Conservation (phyloP, 2,113 vertebrate genomes). For the Mustela lutreola region DNA sequence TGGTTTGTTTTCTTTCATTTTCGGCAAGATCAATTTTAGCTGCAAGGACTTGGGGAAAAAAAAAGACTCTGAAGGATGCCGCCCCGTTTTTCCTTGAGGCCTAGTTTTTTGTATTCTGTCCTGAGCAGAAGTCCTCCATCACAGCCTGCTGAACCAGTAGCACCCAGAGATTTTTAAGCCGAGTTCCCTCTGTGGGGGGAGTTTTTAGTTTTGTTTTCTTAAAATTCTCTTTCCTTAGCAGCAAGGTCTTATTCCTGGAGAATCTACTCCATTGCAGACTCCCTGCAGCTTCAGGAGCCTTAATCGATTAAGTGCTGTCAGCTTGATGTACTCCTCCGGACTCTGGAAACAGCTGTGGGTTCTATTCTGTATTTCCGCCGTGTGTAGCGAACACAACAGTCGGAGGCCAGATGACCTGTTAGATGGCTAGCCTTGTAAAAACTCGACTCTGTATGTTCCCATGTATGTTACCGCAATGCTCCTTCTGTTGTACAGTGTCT, state of each 20-base stretch:
- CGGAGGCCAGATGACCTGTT: constrained; percentile 81
- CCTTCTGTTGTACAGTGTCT: constrained; percentile 87
- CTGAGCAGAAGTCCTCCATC: constrained; percentile 74
- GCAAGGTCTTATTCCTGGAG: constrained; percentile 82
- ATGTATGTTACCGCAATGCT: constrained; percentile 86
- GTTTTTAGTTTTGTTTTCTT: constrained; percentile 48
- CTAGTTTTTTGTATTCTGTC: constrained; percentile 74
- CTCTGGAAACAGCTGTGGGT: constrained; percentile 81
- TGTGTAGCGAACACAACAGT: constrained; percentile 82
- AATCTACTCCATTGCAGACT: constrained; percentile 81
- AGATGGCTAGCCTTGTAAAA: constrained; percentile 80
- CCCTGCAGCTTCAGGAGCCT: constrained; percentile 77
- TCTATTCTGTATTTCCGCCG: constrained; percentile 83
- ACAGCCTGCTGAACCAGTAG: constrained; percentile 63
- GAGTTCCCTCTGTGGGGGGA: constrained; percentile 73
- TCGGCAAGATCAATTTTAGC: constrained; percentile 81
- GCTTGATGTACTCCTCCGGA: constrained; percentile 83
- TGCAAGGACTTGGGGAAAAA: constrained; percentile 84
- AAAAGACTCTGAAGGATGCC: constrained; percentile 83
- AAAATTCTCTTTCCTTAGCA: constrained; percentile 82
- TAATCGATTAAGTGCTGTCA: constrained; percentile 77
- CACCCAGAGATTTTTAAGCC: constrained; percentile 71
- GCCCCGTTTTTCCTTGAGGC: constrained; percentile 72
- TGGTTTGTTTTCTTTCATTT: constrained; percentile 71
- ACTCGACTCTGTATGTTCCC: constrained; percentile 85